Conservation (phyloP, 2,797 vertebrate genomes). For the Esox masquinongy region DNA sequence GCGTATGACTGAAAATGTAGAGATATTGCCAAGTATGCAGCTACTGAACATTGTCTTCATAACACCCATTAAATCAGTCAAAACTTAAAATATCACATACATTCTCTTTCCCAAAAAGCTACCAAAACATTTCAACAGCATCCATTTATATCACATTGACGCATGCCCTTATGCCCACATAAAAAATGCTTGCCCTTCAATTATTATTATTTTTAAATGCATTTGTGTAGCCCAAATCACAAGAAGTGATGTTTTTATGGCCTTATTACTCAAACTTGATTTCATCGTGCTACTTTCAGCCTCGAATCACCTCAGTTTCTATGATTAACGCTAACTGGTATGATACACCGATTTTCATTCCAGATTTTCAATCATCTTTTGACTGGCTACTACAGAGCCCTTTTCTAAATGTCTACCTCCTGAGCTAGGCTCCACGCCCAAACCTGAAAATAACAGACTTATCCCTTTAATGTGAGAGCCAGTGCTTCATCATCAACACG, state of each 20-base stretch:
- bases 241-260: neutral
- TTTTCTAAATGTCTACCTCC: constrained; percentile 24
- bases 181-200: constrained; percentile 25
- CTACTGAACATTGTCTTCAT: constrained; percentile 41
- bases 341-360: constrained; percentile 20
- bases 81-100: constrained; percentile 17
- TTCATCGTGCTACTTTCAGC: constrained; percentile 24
- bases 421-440: constrained; percentile 7
- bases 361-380: constrained; percentile 13
- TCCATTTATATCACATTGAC: constrained; percentile 16
- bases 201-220: neutral
- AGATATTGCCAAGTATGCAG: constrained; percentile 40
- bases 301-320: constrained; percentile 26
- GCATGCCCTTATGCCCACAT: constrained; percentile 25
- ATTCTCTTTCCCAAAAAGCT: constrained; percentile 26
- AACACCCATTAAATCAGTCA: constrained; percentile 14
- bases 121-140: constrained; percentile 29
- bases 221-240: neutral
- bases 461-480: constrained; percentile 36
- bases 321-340: constrained; percentile 26
- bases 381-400: constrained; percentile 16
- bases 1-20: constrained; percentile 38
- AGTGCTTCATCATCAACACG: constrained; percentile 37
- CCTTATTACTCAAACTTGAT: constrained; percentile 30
- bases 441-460: constrained; percentile 33